Percentiles rank a stretch among this genome's conserved stretches.
Conservation (phyloP, 1,140 invertebrate species). For the Brachionus manjavacas region DNA sequence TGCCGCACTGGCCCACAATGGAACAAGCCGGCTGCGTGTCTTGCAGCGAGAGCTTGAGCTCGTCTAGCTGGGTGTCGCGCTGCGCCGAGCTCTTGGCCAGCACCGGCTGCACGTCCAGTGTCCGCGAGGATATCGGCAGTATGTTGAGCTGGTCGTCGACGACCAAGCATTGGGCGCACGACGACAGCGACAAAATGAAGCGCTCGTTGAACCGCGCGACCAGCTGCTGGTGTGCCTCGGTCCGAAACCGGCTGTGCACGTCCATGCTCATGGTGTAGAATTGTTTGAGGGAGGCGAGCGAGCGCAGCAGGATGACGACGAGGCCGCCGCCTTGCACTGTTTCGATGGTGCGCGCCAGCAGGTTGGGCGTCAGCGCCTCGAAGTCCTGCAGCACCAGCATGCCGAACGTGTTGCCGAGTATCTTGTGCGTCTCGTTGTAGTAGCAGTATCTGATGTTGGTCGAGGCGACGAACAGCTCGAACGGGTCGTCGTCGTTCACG, state of each 20-base stretch:
- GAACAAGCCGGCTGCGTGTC: conserved; percentile 84
- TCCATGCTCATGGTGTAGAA: conserved; percentile 83
- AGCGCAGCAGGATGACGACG: conserved; percentile 76
- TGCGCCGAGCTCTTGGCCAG: conserved; percentile 60
- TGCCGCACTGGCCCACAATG: conserved; percentile 84
- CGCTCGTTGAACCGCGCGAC: conserved; percentile 92
- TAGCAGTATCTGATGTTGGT: conserved; percentile 96
- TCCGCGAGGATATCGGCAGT: conserved; percentile 83
- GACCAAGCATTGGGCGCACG: conserved; percentile 80
- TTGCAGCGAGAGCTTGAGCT: conserved; percentile 70
- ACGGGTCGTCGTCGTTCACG: conserved; percentile 89
- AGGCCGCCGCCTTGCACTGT: conserved; percentile 96
- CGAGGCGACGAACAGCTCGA: conserved; percentile 90
- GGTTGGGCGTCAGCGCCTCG: conserved; percentile 96
- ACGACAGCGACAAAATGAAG: conserved; percentile 82
- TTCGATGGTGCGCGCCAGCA: conserved; percentile 92
- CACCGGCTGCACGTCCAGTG: conserved; percentile 69
- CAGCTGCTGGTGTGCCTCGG: conserved; percentile 86
- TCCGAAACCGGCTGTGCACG: conserved; percentile 88
- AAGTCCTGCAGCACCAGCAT: conserved; percentile 98
- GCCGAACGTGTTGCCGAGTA: conserved; percentile 93
- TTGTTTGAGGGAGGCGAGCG: conserved; percentile 81
- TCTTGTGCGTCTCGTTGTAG: conserved; percentile 93
- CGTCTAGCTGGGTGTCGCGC: conserved; percentile 52
- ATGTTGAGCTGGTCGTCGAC: conserved; percentile 85